phyloP scores from a whole-genome alignment of 2,888 invertebrate species.

The Calliopum simillimum region DNA sequence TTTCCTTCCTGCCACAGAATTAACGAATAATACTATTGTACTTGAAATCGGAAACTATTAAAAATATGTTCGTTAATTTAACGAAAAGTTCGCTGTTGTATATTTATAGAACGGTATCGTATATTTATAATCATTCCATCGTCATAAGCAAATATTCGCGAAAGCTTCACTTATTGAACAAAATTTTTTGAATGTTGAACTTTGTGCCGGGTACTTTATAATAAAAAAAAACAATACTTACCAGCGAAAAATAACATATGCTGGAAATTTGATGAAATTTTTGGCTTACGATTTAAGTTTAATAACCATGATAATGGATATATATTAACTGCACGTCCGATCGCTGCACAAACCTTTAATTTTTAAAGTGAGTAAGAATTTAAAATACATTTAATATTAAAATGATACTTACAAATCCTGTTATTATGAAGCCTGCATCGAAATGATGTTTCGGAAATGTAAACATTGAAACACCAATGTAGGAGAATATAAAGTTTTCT shows the following conservation, averaged over 20 bases:
- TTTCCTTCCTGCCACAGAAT: no score
- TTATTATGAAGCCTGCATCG: constrained; percentile 90
- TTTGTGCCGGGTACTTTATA: no score
- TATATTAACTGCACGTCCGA: constrained; percentile 94
- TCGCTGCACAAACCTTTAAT: constrained; percentile 83
- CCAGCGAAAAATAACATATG: constrained; percentile 98
- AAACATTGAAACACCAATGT: constrained; percentile 99
- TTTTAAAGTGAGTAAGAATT: neutral
- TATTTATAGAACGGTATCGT: no score
- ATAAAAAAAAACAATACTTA: constrained; percentile 61
- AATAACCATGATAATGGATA: constrained; percentile 94
- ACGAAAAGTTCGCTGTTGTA: no score
- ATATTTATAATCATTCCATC: no score
- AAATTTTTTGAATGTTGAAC: no score
- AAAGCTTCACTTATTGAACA: no score
- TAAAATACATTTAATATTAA: neutral
- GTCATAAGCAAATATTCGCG: no score
- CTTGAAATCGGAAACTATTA: no score
- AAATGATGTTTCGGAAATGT: constrained; percentile 96
- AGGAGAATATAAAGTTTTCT: constrained; percentile 98
- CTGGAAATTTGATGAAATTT: constrained; percentile 93
- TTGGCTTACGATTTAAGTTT: constrained; percentile 91
- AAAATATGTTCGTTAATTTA: no score
- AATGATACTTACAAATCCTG: constrained; percentile 85
- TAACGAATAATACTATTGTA: no score